A percentile compares a stretch with the other conserved stretches of the same genome.
phyloP scores from a whole-genome alignment of 92 coral and sea anemone genomes.

The Actinernus sp. region DNA sequence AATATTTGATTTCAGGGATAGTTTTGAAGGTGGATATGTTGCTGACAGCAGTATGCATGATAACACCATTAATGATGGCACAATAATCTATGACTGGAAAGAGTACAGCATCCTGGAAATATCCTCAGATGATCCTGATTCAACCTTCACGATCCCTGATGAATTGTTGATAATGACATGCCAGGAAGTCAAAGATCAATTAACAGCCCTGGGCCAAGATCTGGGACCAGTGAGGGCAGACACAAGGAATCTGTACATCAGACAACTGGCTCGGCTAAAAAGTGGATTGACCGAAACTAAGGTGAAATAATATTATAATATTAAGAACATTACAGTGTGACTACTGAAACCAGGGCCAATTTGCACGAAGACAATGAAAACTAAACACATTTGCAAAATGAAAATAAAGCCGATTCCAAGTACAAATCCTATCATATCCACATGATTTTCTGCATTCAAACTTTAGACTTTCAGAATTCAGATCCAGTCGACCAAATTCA shows the following conservation, averaged over 20 bases:
- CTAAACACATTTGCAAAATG: too few relatives aligned
- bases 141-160: slow-evolving; percentile 59
- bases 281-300: slow-evolving; percentile 39
- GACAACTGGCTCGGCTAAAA: slow-evolving; percentile 62
- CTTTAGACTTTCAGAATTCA: too few relatives aligned
- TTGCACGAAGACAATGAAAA: too few relatives aligned
- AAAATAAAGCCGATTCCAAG: too few relatives aligned
- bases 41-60: too few relatives aligned
- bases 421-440: too few relatives aligned
- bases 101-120: slow-evolving; percentile 65
- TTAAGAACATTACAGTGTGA: too few relatives aligned
- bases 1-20: neutral
- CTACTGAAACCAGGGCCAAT: too few relatives aligned
- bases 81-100: slow-evolving; percentile 90
- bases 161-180: slow-evolving; percentile 8
- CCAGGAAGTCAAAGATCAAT: slow-evolving; percentile 38
- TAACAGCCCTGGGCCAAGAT: slow-evolving; percentile 59
- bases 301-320: too few relatives aligned
- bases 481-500: too few relatives aligned
- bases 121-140: slow-evolving; percentile 19
- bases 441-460: too few relatives aligned
- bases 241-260: slow-evolving; percentile 70
- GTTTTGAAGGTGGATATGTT: neutral
- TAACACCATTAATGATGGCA: slow-evolving; percentile 33
- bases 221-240: slow-evolving; percentile 87